These are phyloP conservation scores for Trichomycterus rosablanca DNA, from an alignment of 2,113 vertebrate species.

Conservation along the genomic window DNA sequence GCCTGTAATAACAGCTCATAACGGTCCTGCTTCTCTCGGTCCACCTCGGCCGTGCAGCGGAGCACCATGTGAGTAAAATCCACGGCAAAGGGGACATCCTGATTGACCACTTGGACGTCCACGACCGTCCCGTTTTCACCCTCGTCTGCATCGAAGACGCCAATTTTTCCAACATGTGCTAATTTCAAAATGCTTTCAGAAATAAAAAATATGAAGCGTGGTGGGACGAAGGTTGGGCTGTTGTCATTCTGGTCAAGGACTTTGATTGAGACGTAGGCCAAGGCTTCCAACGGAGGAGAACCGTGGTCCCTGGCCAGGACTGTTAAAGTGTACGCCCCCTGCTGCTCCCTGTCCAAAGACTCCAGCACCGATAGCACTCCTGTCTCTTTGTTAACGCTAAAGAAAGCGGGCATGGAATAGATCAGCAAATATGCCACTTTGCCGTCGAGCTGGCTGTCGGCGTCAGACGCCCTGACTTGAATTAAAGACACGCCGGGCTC, in stretches of 20 bases:
- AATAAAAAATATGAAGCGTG: conserved; percentile 68
- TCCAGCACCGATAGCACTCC: conserved; percentile 56
- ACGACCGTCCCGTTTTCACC: conserved; percentile 60
- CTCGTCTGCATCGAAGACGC: conserved; percentile 60
- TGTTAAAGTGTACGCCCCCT: conserved; percentile 52
- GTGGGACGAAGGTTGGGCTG: conserved; percentile 57
- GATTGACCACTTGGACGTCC: conserved; percentile 55
- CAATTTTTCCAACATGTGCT: conserved; percentile 57
- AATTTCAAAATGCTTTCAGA: conserved; percentile 56
- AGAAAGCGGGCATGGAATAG: conserved; percentile 47
- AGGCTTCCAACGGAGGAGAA: conserved; percentile 55
- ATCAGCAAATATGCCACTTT: conserved; percentile 60
- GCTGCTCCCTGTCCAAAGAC: conserved; percentile 65
- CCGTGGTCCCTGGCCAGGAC: conserved; percentile 64
- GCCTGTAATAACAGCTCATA: conserved; percentile 64
- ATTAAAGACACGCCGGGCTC: conserved; percentile 49
- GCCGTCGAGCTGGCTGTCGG: conserved; percentile 59
- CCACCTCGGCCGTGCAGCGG: conserved; percentile 57
- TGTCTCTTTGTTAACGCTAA: conserved; percentile 54
- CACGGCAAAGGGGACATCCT: conserved; percentile 57
- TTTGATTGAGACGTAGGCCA: conserved; percentile 47
- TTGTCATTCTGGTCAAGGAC: conserved; percentile 73
- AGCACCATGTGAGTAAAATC: conserved; percentile 56
- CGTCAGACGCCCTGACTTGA: conserved; percentile 58
- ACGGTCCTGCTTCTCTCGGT: conserved; percentile 59